Evolutionary conservation across 2,888 invertebrate species (phyloP).

Genomic region (Syrphus vitripennis): DNA sequence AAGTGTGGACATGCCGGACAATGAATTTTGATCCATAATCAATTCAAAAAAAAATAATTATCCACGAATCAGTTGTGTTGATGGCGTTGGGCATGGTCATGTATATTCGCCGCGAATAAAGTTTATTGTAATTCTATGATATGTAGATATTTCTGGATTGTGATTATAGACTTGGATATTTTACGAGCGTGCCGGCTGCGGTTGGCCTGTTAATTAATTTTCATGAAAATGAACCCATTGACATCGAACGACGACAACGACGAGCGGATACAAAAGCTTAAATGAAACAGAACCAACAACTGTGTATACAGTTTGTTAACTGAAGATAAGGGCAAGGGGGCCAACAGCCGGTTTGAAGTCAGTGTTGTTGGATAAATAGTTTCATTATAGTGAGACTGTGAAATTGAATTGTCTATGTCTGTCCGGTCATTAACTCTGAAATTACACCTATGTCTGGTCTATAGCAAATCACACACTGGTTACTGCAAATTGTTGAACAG

Average conservation of each 20-base stretch:
- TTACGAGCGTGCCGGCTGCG: slow-evolving; percentile 21
- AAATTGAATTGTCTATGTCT: slow-evolving; percentile 59
- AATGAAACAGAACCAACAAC: neutral
- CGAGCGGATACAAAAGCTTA: slow-evolving; percentile 3
- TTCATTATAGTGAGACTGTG: slow-evolving; percentile 41
- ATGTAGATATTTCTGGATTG: neutral
- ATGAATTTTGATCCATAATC: slow-evolving; percentile 63
- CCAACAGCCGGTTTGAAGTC: neutral
- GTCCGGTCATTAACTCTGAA: slow-evolving; percentile 61
- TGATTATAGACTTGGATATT: slow-evolving; percentile 30
- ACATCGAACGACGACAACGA: slow-evolving; percentile 35
- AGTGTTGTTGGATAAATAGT: slow-evolving; percentile 42
- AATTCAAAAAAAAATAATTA: slow-evolving; percentile 57
- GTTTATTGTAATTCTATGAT: neutral
- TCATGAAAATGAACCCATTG: slow-evolving; percentile 69
- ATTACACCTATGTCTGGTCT: slow-evolving; percentile 16
- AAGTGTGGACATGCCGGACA: slow-evolving; percentile 11
- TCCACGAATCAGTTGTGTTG: slow-evolving; percentile 18
- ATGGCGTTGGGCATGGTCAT: too few species aligned
- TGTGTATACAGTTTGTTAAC: neutral
- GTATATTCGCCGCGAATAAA: neutral
- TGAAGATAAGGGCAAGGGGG: neutral
- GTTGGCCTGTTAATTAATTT: slow-evolving; percentile 60
- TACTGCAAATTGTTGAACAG: slow-evolving; percentile 28
- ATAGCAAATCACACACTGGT: slow-evolving; percentile 12